Base-by-base conservation (phyloP, 1,140 invertebrate species). In the Coptotermes formosanus region DNA sequence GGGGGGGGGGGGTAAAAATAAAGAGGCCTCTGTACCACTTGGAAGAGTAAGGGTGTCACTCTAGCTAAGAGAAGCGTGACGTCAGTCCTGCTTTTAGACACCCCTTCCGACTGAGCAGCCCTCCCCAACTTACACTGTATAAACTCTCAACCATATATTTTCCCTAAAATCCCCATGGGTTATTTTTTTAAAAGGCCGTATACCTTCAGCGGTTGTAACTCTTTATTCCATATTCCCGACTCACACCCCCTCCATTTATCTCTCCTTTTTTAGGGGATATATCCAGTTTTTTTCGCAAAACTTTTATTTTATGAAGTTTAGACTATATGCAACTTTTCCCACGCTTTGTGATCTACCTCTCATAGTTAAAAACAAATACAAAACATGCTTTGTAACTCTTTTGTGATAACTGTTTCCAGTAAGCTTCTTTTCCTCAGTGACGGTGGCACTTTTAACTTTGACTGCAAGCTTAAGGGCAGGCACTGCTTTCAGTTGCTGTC, bases 121-220 rank as follows among this genome's bases (percentile, higher is more conserved):
- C 52, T 55, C 64, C 64, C 64, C n/a, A 9, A 75, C 4, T 75
- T 75, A 30, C 64, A 30, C n/a, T 11, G 64, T 75, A 75, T 75
- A 75, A 75, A 75, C n/a, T 75, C 64, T 75, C 64, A 75, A 75
- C 64, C 25, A 30, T 75, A 75, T 75, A 75, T 75, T 75, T 75
- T 75, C 64, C n/a, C 64, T 75, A 30, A 75, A 75, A 75, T 30
- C n/a, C 64, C n/a, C 59, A 64, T 64, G 59, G 59, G 59, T 30
- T 75, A 30, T 75, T 75, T 75, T 75, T 75, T 75, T 75, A 30
- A 75, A 30, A 75, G 25, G 64, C 11, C n/a, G 25, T 75, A 30
- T 30, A 75, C 2, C 64, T 75, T 75, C 64, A 75, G 8, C 25
- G 64, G 64, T 75, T 75, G 59, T 75, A 75, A 75, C n/a, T 75